A percentile compares a stretch with the other conserved stretches of the same genome.
phyloP scores from a whole-genome alignment of 2,888 invertebrate species.

The Zeuzera pyrina region DNA sequence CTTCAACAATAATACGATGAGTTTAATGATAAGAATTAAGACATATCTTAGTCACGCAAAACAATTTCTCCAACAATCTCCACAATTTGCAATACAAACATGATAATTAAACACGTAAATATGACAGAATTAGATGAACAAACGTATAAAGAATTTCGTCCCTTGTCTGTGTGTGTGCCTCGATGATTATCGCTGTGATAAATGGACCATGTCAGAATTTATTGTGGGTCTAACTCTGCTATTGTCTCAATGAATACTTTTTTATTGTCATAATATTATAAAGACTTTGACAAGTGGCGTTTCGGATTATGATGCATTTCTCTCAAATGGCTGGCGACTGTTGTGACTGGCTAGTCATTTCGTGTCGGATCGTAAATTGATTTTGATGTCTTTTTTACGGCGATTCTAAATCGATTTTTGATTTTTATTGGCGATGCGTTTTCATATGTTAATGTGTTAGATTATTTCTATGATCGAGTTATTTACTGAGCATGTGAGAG shows the following conservation, averaged over 20 bases:
- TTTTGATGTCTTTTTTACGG: slow-evolving; percentile 61
- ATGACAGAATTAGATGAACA: slow-evolving; percentile 44
- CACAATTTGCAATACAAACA: no score
- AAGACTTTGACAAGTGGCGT: slow-evolving; percentile 61
- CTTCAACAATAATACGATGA: no score
- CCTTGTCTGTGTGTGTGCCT: slow-evolving; percentile 33
- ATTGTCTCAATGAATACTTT: slow-evolving; percentile 72
- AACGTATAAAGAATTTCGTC: slow-evolving; percentile 51
- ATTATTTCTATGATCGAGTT: slow-evolving; percentile 34
- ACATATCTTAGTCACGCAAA: no score
- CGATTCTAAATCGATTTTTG: slow-evolving; percentile 52
- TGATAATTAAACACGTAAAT: no score
- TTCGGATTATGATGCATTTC: slow-evolving; percentile 53
- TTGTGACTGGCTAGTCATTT: slow-evolving; percentile 37
- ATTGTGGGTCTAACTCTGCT: slow-evolving; percentile 58
- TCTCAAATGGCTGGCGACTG: slow-evolving; percentile 33
- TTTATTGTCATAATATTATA: slow-evolving; percentile 66
- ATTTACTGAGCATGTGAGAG: no score
- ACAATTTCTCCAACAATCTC: no score
- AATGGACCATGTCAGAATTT: slow-evolving; percentile 67
- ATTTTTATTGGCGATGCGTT: slow-evolving; percentile 49
- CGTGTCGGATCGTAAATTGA: slow-evolving; percentile 54
- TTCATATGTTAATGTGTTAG: slow-evolving; percentile 60
- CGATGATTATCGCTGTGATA: slow-evolving; percentile 67
- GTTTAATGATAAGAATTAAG: no score